These are phyloP conservation scores for Mormyrops attenuatus DNA, from an alignment of 2,797 vertebrate species.

Conservation along the genomic window DNA sequence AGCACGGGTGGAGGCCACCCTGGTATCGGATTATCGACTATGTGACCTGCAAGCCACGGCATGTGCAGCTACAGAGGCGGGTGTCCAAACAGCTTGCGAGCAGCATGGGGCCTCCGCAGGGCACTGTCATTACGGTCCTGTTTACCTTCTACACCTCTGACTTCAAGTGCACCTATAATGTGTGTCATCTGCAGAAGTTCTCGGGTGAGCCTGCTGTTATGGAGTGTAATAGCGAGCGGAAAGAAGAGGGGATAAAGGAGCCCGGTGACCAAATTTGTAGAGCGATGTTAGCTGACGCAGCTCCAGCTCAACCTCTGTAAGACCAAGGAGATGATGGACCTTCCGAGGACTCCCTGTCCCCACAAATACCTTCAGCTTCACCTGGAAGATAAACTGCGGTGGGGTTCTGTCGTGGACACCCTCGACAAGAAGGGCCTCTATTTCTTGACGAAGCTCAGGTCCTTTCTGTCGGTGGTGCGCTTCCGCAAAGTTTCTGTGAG, in stretches of 20 bases:
- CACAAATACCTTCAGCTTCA: neutral
- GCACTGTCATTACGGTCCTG: neutral
- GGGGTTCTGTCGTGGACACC: neutral
- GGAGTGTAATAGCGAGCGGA: neutral
- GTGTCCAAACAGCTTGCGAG: neutral
- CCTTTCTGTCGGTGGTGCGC: neutral
- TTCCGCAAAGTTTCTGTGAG: neutral
- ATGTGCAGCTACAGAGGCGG: neutral
- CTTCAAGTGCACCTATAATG: neutral
- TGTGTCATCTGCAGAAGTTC: neutral
- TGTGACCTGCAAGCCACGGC: neutral
- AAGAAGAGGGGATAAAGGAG: neutral
- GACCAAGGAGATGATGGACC: neutral
- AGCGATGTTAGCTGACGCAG: neutral
- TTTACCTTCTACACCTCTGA: neutral
- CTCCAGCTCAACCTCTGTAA: neutral
- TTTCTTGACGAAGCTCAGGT: neutral
- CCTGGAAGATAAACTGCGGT: neutral
- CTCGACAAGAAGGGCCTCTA: neutral
- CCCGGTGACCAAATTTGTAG: neutral
- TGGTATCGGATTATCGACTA: neutral
- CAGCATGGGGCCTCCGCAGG: neutral
- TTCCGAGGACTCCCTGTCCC: neutral
- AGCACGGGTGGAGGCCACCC: neutral
- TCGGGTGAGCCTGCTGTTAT: neutral